A percentile compares a stretch with the other conserved stretches of the same genome.
Conservation (phyloP, 2,113 vertebrate genomes). For the Phaetusa simplex region DNA sequence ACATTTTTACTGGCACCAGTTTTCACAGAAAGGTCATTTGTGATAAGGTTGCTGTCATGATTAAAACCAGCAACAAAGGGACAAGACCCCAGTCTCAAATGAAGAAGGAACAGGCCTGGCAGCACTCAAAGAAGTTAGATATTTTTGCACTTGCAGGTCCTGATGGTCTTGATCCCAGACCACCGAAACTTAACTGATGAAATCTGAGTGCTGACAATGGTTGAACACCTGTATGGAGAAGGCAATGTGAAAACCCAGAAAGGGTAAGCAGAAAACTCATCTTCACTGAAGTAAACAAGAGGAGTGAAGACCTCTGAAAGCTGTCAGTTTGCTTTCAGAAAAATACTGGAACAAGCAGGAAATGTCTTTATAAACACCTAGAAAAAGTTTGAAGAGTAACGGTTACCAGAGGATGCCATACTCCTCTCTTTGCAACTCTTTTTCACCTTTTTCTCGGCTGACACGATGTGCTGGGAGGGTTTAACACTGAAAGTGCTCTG, state of each 20-base stretch:
- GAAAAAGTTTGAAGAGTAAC: background rate
- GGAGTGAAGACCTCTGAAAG: background rate
- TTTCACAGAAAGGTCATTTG: background rate
- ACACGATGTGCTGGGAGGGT: background rate
- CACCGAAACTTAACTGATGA: background rate
- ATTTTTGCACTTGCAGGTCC: background rate
- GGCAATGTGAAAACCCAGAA: background rate
- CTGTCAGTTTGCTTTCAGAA: background rate
- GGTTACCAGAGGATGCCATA: background rate
- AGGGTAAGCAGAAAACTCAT: background rate
- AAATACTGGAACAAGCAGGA: background rate
- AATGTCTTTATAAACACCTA: background rate
- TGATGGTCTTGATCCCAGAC: background rate
- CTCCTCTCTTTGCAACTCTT: background rate
- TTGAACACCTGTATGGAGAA: background rate
- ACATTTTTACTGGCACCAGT: background rate
- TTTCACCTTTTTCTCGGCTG: background rate
- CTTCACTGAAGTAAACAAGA: background rate
- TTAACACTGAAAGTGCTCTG: background rate
- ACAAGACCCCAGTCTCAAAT: background rate
- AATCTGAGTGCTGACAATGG: background rate
- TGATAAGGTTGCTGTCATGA: background rate
- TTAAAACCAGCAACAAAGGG: background rate
- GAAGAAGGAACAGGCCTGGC: background rate
- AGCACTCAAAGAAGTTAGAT: background rate